phyloP scores from a whole-genome alignment of 2,113 vertebrate genomes.

The Nycticryphes semicollaris region DNA sequence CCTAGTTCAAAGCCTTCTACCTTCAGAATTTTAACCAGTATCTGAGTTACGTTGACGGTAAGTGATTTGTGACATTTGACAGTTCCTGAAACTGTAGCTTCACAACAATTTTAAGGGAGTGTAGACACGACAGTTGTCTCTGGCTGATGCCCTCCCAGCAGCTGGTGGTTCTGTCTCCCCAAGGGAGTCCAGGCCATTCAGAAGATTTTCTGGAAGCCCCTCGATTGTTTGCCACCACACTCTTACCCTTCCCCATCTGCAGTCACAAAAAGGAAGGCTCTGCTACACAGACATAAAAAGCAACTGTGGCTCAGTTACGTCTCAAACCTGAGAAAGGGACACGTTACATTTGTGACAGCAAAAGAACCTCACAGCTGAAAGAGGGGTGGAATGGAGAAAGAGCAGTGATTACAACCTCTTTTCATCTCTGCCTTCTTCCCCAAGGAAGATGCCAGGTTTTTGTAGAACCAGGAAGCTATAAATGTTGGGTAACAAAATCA shows the following conservation, averaged over 20 bases:
- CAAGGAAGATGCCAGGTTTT: neutral
- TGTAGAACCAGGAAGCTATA: neutral
- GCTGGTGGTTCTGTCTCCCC: neutral
- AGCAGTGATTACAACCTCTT: neutral
- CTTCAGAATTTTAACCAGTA: neutral
- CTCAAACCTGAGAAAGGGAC: neutral
- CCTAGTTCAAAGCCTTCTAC: neutral
- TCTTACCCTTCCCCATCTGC: neutral
- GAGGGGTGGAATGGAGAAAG: neutral
- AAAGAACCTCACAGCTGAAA: neutral
- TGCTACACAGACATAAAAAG: neutral
- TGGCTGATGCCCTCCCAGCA: neutral
- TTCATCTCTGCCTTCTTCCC: neutral
- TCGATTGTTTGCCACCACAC: fast-evolving
- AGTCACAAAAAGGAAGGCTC: neutral
- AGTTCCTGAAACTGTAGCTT: neutral
- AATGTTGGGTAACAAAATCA: neutral
- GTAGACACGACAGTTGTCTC: neutral
- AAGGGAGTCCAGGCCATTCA: neutral
- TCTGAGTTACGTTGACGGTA: neutral
- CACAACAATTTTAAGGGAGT: neutral
- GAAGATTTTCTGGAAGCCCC: neutral
- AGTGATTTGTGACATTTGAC: neutral
- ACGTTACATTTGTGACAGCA: neutral
- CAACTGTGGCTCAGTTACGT: neutral